phyloP scores from a whole-genome alignment of 2,113 vertebrate species.

The Promerops cafer region DNA sequence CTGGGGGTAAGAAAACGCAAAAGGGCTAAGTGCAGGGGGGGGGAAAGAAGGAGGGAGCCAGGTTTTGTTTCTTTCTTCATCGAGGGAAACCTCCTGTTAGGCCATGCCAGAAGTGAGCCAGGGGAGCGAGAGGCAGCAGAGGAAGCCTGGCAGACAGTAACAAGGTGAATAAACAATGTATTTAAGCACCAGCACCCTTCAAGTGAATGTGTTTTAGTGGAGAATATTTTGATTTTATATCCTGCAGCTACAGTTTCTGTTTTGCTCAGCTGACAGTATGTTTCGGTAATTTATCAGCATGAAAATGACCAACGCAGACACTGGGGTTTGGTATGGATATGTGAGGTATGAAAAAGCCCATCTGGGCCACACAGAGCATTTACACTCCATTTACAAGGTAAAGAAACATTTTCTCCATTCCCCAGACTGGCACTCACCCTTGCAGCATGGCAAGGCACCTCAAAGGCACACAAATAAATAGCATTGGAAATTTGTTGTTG shows the following conservation, averaged over 20 bases:
- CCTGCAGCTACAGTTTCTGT: not conserved
- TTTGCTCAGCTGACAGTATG: not conserved
- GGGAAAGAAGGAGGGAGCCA: not conserved
- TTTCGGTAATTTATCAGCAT: not conserved
- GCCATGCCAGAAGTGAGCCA: not conserved
- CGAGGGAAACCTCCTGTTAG: not conserved
- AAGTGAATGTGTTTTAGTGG: not conserved
- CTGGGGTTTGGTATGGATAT: fast-evolving
- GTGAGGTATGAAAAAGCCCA: not conserved
- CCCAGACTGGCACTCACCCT: not conserved
- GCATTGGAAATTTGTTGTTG: not conserved
- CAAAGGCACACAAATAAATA: not conserved
- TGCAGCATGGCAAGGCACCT: not conserved
- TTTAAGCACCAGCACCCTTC: not conserved
- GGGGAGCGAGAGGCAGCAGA: not conserved
- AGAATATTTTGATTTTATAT: not conserved
- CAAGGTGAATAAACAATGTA: not conserved
- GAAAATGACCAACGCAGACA: not conserved
- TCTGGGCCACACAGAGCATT: not conserved
- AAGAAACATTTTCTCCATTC: not conserved
- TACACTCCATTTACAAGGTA: not conserved
- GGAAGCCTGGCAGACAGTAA: not conserved
- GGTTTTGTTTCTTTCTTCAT: not conserved
- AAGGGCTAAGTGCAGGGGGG: not conserved
- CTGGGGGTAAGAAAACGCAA: not conserved